Percentiles rank a stretch among this genome's conserved stretches.
Conservation (phyloP, 2,113 vertebrate species). For the Protobothrops flavoviridis region DNA sequence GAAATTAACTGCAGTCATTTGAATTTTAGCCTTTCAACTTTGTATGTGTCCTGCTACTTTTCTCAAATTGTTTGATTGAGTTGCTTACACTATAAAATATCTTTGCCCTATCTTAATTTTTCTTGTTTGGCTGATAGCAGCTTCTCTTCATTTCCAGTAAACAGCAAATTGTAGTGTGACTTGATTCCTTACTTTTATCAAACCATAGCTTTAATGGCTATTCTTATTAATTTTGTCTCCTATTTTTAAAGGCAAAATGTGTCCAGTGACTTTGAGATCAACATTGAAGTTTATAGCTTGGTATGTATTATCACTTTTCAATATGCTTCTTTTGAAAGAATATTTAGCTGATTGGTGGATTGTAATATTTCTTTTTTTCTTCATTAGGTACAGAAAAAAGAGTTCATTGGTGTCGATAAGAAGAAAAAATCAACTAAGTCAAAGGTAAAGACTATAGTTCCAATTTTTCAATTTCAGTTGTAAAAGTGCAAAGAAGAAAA, state of each 20-base stretch:
- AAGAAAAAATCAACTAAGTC: constrained; percentile 90
- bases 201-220: neutral
- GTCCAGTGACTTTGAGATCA: constrained; percentile 88
- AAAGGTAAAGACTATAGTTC: constrained; percentile 76
- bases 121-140: neutral
- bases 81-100: neutral
- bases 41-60: neutral
- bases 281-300: constrained; percentile 88
- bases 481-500: neutral
- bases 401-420: constrained; percentile 78
- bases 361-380: neutral
- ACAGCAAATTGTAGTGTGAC: neutral
- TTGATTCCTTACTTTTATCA: neutral
- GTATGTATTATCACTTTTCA: constrained; percentile 73
- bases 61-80: neutral
- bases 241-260: constrained; percentile 79
- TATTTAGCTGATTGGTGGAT: neutral
- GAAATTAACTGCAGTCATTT: neutral
- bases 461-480: neutral
- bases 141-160: neutral
- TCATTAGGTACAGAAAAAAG: constrained; percentile 85
- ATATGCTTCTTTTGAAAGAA: constrained; percentile 4
- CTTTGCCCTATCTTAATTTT: neutral
- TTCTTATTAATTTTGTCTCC: constrained; percentile 12
- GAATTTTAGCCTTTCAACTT: neutral